These are phyloP conservation scores for Papilio protenor DNA, from an alignment of 2,888 invertebrate genomes.

Conservation along the genomic window DNA sequence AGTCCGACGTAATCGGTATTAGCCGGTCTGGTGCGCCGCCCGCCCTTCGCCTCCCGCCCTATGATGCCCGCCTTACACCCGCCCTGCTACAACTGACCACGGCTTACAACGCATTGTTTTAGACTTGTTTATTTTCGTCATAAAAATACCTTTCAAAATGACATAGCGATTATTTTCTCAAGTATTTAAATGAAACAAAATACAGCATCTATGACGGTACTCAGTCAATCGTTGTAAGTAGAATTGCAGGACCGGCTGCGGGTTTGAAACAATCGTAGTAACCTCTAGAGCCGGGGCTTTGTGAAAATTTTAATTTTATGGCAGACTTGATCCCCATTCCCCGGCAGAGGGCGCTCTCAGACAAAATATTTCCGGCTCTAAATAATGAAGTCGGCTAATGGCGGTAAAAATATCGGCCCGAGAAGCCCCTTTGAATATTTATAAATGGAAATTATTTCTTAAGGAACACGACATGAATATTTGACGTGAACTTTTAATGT, in stretches of 20 bases:
- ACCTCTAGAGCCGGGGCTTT: constrained; percentile 26
- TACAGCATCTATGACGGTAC: not conserved
- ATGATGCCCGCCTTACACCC: not conserved
- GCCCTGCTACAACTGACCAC: not conserved
- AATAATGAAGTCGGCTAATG: constrained; percentile 69
- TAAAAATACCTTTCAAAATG: not conserved
- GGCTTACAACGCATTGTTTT: not conserved
- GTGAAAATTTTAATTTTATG: constrained; percentile 63
- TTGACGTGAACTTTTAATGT: constrained; percentile 39
- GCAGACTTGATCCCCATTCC: constrained; percentile 56
- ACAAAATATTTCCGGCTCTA: constrained; percentile 54
- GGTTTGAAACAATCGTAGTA: constrained; percentile 11
- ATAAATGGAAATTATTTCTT: constrained; percentile 43
- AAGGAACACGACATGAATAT: constrained; percentile 55
- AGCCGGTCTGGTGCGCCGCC: constrained; percentile 52
- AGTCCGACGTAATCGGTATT: constrained; percentile 52
- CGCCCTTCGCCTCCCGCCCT: not conserved
- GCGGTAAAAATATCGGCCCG: constrained; percentile 59
- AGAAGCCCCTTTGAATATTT: constrained; percentile 45
- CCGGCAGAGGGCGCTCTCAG: constrained; percentile 20
- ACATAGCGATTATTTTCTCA: not conserved
- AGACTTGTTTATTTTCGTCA: constrained; percentile 1
- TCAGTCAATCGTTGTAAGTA: constrained; percentile 11
- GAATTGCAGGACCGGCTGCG: not conserved
- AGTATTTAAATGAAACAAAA: not conserved